These are phyloP conservation scores for Eupithecia exiguata DNA, from an alignment of 2,888 invertebrate genomes.

Conservation along the genomic window DNA sequence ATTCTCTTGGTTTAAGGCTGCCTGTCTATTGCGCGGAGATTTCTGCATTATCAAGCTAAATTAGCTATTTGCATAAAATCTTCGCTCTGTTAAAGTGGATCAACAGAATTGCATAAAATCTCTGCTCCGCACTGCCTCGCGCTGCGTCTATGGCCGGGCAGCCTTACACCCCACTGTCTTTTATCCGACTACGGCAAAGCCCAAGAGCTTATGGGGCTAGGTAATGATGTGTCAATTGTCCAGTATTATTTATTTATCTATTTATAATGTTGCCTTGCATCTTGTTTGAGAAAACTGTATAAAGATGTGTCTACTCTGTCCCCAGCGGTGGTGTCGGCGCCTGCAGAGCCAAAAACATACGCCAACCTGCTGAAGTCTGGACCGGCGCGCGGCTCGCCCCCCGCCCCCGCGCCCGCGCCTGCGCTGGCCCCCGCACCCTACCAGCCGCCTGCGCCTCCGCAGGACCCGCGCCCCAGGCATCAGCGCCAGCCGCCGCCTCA, in stretches of 20 bases:
- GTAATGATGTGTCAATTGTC: too few species aligned
- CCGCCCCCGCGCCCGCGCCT: slow-evolving; percentile 49
- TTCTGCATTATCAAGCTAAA: too few species aligned
- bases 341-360: slow-evolving; percentile 92
- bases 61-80: too few species aligned
- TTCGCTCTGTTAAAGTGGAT: too few species aligned
- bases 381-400: slow-evolving; percentile 50
- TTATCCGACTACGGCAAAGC: background rate
- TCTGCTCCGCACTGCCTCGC: too few species aligned
- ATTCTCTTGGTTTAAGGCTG: too few species aligned
- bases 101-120: too few species aligned
- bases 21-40: too few species aligned
- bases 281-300: background rate
- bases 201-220: too few species aligned
- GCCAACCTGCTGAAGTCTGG: slow-evolving; percentile 91
- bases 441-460: slow-evolving; percentile 45
- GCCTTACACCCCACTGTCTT: background rate
- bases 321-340: slow-evolving; percentile 51
- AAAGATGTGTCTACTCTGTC: background rate
- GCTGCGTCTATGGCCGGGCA: too few species aligned
- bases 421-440: slow-evolving; percentile 52
- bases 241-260: too few species aligned
- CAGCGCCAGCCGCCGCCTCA: slow-evolving; percentile 23
- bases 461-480: slow-evolving; percentile 56
- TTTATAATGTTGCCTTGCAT: background rate